phyloP scores from a whole-genome alignment of 2,113 vertebrate species.

The Cisticola juncidis region DNA sequence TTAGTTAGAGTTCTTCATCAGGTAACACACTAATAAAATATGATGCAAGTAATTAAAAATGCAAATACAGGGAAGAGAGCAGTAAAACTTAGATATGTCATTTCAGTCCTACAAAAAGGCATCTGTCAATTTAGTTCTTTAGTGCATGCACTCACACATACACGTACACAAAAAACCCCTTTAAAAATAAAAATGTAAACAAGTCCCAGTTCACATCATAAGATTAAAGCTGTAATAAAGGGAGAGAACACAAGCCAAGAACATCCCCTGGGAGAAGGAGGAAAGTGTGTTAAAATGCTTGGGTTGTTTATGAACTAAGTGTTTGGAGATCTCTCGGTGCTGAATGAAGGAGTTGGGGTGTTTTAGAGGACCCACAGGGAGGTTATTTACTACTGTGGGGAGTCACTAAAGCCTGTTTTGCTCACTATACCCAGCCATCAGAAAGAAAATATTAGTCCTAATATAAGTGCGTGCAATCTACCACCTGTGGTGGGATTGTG shows the following conservation, averaged over 20 bases:
- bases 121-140: slow-evolving; percentile 63
- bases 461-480: neutral
- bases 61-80: slow-evolving; percentile 53
- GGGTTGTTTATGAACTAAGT: slow-evolving; percentile 49
- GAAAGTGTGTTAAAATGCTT: slow-evolving; percentile 35
- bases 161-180: neutral
- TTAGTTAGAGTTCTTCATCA: slow-evolving; percentile 66
- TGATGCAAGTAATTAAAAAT: slow-evolving; percentile 72
- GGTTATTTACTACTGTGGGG: slow-evolving; percentile 16
- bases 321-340: slow-evolving; percentile 1
- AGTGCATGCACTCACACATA: neutral
- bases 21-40: slow-evolving; percentile 69
- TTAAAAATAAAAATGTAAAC: slow-evolving; percentile 63
- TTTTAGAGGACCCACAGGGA: slow-evolving; percentile 44
- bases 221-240: slow-evolving; percentile 60
- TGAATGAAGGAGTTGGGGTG: slow-evolving; percentile 35
- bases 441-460: slow-evolving; percentile 18
- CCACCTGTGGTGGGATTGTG: neutral
- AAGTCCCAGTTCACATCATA: neutral
- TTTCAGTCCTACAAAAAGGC: slow-evolving; percentile 65
- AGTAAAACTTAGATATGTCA: slow-evolving; percentile 50
- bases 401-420: slow-evolving; percentile 37
- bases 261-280: slow-evolving; percentile 27
- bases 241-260: slow-evolving; percentile 22
- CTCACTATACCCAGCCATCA: neutral